Conservation (phyloP, 2,113 vertebrate species). For the Herpailurus yagouaroundi region DNA sequence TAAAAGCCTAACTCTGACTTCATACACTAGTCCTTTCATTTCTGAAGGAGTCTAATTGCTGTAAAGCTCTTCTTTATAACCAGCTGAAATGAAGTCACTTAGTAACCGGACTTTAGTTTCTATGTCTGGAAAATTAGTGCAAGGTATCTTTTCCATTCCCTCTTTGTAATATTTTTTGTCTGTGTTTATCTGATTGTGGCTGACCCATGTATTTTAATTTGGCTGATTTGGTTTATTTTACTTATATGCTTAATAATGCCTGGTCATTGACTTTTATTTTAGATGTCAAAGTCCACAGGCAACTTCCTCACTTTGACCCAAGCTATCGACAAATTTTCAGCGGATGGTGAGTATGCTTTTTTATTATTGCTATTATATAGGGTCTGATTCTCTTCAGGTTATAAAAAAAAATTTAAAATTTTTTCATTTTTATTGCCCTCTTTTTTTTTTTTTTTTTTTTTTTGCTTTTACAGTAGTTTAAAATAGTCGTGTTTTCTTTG, state of each 20-base stretch:
- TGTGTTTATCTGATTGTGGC: background rate
- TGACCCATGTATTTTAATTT: background rate
- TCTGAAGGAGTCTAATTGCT: background rate
- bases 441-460: constrained; percentile 52
- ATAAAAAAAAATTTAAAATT: background rate
- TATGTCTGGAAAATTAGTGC: background rate
- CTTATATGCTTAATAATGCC: background rate
- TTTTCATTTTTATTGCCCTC: background rate
- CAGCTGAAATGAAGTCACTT: background rate
- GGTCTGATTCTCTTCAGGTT: background rate
- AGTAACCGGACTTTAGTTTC: background rate
- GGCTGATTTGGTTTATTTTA: background rate
- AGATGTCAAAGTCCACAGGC: constrained; percentile 99
- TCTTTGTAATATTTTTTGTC: background rate
- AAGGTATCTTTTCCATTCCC: background rate
- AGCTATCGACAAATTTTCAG: constrained; percentile 96
- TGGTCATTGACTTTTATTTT: constrained; percentile 62
- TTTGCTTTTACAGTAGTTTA: background rate
- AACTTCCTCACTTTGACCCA: constrained; percentile 96
- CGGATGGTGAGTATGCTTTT: constrained; percentile 90
- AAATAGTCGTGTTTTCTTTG: constrained; percentile 42
- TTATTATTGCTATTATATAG: background rate
- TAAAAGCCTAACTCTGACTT: background rate
- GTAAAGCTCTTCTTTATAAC: background rate
- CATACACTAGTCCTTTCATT: background rate